Percentiles rank a stretch among this genome's conserved stretches.
These are phyloP conservation scores for Venturia canescens DNA, from an alignment of 1,140 invertebrate genomes.

Conservation along the genomic window DNA sequence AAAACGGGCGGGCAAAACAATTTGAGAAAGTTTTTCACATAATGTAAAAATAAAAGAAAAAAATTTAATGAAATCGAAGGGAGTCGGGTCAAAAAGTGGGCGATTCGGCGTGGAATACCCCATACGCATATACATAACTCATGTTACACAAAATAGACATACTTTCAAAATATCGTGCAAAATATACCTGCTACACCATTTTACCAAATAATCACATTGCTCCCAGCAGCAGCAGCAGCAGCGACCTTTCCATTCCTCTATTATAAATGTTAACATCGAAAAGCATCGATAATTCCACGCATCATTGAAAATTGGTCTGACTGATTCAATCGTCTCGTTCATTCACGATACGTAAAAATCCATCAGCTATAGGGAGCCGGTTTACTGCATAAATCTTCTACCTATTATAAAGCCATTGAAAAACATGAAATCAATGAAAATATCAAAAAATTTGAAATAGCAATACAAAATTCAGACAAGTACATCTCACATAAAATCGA, in stretches of 20 bases:
- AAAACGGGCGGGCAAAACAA: too few species aligned
- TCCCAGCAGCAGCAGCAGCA: too few species aligned
- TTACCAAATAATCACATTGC: slow-evolving; percentile 31
- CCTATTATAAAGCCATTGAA: too few species aligned
- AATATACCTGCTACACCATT: slow-evolving; percentile 5
- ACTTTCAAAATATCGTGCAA: background rate
- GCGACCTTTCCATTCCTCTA: background rate
- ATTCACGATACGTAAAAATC: background rate
- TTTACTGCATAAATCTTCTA: too few species aligned
- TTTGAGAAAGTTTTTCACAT: too few species aligned
- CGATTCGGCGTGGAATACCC: too few species aligned
- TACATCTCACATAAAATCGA: too few species aligned
- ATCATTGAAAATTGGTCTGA: background rate
- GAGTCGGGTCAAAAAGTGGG: too few species aligned
- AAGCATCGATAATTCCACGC: slow-evolving; percentile 13
- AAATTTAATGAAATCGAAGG: too few species aligned
- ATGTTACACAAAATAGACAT: background rate
- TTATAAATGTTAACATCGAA: slow-evolving; percentile 11
- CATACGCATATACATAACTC: background rate
- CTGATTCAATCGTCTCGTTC: background rate
- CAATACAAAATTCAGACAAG: too few species aligned
- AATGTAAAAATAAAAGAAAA: too few species aligned
- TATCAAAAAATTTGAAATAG: too few species aligned
- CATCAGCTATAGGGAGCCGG: background rate
- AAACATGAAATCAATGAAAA: background rate